Conservation (phyloP, 2,888 invertebrate species). For the Hirtodrosophila trivittata region DNA sequence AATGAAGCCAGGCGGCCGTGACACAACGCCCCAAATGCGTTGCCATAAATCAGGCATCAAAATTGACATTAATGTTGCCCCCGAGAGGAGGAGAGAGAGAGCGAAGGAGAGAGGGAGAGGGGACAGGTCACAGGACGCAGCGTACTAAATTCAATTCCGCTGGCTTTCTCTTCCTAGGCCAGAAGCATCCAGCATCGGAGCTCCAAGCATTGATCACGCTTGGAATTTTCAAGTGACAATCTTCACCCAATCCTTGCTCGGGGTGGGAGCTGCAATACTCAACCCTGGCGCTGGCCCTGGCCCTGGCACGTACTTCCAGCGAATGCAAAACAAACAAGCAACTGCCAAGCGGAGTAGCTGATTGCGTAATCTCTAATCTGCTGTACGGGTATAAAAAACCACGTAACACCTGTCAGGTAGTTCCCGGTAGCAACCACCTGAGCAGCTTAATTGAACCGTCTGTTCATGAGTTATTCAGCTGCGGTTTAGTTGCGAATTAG, state of each 20-base stretch:
- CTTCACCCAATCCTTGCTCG: constrained; percentile 13
- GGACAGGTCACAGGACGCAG: constrained; percentile 1
- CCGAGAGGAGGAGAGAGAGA: constrained; percentile 19
- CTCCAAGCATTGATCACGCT: constrained; percentile 70
- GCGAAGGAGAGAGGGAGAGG: background rate
- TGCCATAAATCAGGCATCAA: constrained; percentile 76
- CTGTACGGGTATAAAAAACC: constrained; percentile 11
- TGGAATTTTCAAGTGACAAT: constrained; percentile 75
- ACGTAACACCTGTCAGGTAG: constrained; percentile 21
- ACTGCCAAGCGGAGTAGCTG: constrained; percentile 28
- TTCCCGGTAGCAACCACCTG: background rate
- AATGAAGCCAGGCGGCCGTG: constrained; percentile 61
- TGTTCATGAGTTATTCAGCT: constrained; percentile 28
- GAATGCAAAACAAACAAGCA: constrained; percentile 50
- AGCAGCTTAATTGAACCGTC: constrained; percentile 35
- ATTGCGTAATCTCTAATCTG: constrained; percentile 41
- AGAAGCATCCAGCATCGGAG: constrained; percentile 58
- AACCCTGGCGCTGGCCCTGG: background rate
- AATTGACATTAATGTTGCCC: constrained; percentile 77
- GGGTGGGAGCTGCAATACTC: background rate
- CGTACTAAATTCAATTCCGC: constrained; percentile 59
- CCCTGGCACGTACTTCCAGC: constrained; percentile 36
- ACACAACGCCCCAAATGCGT: constrained; percentile 56
- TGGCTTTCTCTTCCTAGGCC: constrained; percentile 16
- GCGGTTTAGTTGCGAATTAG: constrained; percentile 42